Evolutionary conservation across 1,140 invertebrate species (phyloP).

Genomic region (Globodera ellingtonae): DNA sequence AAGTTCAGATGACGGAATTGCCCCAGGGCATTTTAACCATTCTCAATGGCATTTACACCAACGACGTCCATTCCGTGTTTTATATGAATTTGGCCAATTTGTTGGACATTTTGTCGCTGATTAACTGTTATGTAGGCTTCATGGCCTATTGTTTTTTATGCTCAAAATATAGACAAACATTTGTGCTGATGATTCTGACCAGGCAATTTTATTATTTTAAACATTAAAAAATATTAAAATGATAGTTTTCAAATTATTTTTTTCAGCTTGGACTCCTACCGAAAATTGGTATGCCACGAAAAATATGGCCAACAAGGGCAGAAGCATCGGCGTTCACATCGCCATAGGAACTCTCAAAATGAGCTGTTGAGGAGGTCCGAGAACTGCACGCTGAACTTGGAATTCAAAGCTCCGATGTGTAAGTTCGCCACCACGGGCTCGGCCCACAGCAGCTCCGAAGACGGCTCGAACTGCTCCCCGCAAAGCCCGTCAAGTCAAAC

Average conservation of each 20-base stretch:
- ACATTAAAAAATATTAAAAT: not conserved
- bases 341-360: not conserved
- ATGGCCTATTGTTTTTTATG: conserved; percentile 55
- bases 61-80: conserved; percentile 57
- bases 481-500: not conserved
- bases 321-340: not conserved
- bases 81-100: conserved; percentile 55
- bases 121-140: conserved; percentile 60
- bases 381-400: not conserved
- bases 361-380: not conserved
- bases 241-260: not conserved
- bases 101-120: conserved; percentile 53
- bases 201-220: conserved; percentile 25
- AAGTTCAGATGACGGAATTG: conserved; percentile 53
- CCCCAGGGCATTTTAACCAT: conserved; percentile 58
- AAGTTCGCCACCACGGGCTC: not conserved
- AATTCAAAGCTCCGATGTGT: not conserved
- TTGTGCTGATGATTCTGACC: conserved; percentile 52
- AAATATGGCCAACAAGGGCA: not conserved
- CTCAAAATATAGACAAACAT: conserved; percentile 56
- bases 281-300: not conserved
- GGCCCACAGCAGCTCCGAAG: not conserved
- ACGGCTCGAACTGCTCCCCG: not conserved
- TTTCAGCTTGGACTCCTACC: conserved; percentile 1
- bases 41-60: conserved; percentile 57